Conservation (phyloP, 2,888 invertebrate genomes). For the Rosalia funebris region DNA sequence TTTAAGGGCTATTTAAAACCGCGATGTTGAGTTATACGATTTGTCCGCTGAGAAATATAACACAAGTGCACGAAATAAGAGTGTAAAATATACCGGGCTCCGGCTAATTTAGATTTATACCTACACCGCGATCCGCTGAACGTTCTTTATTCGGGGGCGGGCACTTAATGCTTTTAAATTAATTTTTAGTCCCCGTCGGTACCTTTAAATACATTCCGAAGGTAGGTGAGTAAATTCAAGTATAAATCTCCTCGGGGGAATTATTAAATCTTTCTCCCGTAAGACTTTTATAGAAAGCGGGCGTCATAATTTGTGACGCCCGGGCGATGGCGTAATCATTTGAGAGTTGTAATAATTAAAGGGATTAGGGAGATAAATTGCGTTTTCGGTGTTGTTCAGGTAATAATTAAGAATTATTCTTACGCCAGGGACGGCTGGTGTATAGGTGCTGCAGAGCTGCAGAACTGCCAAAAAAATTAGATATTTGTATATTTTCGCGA, state of each 20-base stretch:
- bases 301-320: neutral
- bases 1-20: conserved; percentile 13
- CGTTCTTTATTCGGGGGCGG: conserved; percentile 7
- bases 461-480: no score
- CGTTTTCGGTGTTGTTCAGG: neutral
- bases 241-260: neutral
- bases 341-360: neutral
- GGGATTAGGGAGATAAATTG: neutral
- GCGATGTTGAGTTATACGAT: conserved; percentile 8
- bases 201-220: neutral
- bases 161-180: conserved; percentile 5
- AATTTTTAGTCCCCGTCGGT: neutral
- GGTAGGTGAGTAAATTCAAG: neutral
- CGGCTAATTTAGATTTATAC: conserved; percentile 13
- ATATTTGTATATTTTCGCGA: no score
- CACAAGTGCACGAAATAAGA: conserved; percentile 4
- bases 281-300: neutral
- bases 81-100: conserved; percentile 7
- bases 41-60: conserved; percentile 9
- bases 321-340: neutral
- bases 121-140: neutral
- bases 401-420: no score
- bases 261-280: neutral
- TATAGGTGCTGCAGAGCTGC: no score
- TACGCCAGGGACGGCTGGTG: no score